A percentile compares a stretch with the other conserved stretches of the same genome.
Evolutionary conservation across 2,113 vertebrate species (phyloP).

Genomic region (Bolborhynchus lineola): DNA sequence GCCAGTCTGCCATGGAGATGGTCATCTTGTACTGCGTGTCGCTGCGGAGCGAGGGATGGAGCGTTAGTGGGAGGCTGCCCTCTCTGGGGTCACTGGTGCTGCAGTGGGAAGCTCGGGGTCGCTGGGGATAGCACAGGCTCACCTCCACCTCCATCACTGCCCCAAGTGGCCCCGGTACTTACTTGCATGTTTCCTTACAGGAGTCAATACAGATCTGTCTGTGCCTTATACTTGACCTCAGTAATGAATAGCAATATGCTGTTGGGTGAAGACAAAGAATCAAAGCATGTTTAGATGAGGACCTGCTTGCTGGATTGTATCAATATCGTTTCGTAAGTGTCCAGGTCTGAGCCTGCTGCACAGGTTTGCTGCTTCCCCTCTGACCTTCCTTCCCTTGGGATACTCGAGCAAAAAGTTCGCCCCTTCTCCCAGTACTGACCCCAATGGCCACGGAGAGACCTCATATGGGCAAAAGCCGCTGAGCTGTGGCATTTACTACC

Average conservation of each 20-base stretch:
- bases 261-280: not conserved
- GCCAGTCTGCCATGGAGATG: constrained; percentile 85
- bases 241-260: constrained; percentile 74
- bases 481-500: not conserved
- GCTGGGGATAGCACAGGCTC: not conserved
- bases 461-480: fast-evolving
- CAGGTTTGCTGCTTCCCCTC: not conserved
- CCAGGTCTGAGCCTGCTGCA: not conserved
- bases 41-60: constrained; percentile 38
- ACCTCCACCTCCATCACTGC: not conserved
- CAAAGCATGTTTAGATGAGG: not conserved
- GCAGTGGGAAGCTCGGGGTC: not conserved
- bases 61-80: fast-evolving
- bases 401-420: not conserved
- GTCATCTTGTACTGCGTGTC: constrained; percentile 84
- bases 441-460: fast-evolving
- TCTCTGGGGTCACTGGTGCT: not conserved
- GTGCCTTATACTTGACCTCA: constrained; percentile 55
- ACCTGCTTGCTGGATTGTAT: not conserved
- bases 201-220: constrained; percentile 73
- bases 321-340: not conserved
- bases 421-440: not conserved
- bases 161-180: not conserved
- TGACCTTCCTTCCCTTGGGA: not conserved
- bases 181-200: constrained; percentile 85